Percentiles rank a stretch among this genome's conserved stretches.
These are phyloP conservation scores for Pangasius mekongensis DNA, from an alignment of 2,797 vertebrate species.

Conservation along the genomic window DNA sequence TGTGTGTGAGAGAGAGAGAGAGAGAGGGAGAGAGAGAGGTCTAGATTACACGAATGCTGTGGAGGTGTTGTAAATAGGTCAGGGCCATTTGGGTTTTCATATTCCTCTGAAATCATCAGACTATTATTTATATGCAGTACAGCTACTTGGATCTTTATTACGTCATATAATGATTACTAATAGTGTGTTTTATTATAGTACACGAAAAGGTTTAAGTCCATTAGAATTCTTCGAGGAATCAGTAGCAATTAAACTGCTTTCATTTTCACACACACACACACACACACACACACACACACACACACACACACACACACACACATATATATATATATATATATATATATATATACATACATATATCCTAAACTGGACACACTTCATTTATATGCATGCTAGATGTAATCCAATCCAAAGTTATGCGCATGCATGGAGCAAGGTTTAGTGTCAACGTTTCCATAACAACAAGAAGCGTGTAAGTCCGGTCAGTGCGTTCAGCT, in stretches of 20 bases:
- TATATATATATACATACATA: neutral
- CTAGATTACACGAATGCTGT: slow-evolving; percentile 28
- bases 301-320: too few species aligned
- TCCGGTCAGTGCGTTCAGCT: neutral
- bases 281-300: too few species aligned
- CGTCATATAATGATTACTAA: slow-evolving; percentile 16
- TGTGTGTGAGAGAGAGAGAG: neutral
- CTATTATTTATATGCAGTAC: slow-evolving; percentile 31
- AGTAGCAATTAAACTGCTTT: slow-evolving; percentile 13
- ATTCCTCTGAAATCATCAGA: slow-evolving; percentile 23
- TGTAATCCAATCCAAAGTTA: slow-evolving; percentile 6
- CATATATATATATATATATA: too few species aligned
- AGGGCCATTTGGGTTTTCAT: slow-evolving; percentile 44
- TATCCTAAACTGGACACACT: neutral
- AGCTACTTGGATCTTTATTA: slow-evolving; percentile 42
- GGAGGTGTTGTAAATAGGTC: slow-evolving; percentile 54
- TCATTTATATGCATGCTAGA: neutral
- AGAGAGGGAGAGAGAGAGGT: neutral
- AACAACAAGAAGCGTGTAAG: slow-evolving; percentile 21
- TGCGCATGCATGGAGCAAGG: neutral
- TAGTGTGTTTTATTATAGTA: slow-evolving; percentile 35
- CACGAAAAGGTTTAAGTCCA: slow-evolving; percentile 14
- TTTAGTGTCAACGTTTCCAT: slow-evolving; percentile 12
- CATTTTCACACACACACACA: neutral
- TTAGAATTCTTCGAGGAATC: slow-evolving; percentile 22